Evolutionary conservation across 2,797 vertebrate genomes (phyloP).

Genomic region (Limosa lapponica): DNA sequence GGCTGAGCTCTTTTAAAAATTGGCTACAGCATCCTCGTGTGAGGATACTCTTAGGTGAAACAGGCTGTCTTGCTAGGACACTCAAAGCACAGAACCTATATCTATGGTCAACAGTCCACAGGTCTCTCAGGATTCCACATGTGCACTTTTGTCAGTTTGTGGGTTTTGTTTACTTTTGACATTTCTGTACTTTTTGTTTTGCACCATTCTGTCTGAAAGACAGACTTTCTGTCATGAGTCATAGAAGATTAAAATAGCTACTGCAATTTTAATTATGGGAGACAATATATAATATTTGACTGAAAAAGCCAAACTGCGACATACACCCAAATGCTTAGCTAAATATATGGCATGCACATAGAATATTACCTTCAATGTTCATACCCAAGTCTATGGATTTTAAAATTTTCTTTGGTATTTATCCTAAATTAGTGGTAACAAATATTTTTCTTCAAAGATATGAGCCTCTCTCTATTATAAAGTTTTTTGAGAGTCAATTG

Average conservation of each 20-base stretch:
- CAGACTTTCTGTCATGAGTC: background rate
- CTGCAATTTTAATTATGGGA: background rate
- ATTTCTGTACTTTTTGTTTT: background rate
- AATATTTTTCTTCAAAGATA: background rate
- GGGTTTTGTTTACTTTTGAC: background rate
- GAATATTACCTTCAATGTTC: background rate
- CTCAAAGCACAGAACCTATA: background rate
- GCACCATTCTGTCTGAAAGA: background rate
- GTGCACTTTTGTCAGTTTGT: accelerated
- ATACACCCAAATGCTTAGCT: background rate
- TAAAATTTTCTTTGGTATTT: background rate
- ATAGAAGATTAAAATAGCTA: background rate
- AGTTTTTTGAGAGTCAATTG: background rate
- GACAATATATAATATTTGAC: background rate
- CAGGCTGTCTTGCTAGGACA: background rate
- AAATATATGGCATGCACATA: background rate
- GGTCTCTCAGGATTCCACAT: background rate
- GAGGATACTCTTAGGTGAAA: background rate
- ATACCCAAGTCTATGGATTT: background rate
- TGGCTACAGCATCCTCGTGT: background rate
- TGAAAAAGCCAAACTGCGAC: background rate
- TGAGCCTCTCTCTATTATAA: background rate
- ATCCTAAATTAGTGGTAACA: background rate
- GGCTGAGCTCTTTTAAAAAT: background rate
- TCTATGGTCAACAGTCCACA: background rate